A percentile compares a stretch with the other conserved stretches of the same genome.
These are phyloP conservation scores for Cetonia aurata DNA, from an alignment of 2,888 invertebrate species.

Conservation along the genomic window DNA sequence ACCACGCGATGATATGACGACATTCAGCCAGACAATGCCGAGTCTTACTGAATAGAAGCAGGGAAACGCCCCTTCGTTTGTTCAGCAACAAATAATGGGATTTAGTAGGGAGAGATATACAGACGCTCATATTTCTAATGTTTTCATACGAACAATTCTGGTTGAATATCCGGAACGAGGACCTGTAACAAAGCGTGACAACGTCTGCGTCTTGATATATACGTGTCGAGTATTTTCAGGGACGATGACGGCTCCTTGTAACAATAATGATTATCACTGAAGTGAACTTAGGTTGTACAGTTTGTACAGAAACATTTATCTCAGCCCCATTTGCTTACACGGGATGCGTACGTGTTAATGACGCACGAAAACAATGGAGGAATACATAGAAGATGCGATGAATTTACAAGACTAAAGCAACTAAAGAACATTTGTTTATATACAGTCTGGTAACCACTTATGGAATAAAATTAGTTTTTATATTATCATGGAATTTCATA, in stretches of 20 bases:
- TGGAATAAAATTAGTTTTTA: too few species aligned
- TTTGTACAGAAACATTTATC: neutral
- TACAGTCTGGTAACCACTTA: too few species aligned
- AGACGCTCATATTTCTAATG: conserved; percentile 30
- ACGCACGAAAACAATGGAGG: too few species aligned
- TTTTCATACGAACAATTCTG: conserved; percentile 17
- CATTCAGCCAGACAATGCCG: conserved; percentile 17
- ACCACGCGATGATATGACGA: neutral
- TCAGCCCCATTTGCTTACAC: too few species aligned
- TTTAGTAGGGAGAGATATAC: conserved; percentile 22
- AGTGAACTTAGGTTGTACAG: conserved; percentile 5
- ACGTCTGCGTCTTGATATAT: conserved; percentile 3
- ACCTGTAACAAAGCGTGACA: conserved; percentile 5
- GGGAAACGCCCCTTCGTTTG: conserved; percentile 14
- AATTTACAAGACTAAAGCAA: too few species aligned
- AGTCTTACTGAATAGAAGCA: conserved; percentile 12
- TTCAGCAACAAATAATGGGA: conserved; percentile 31
- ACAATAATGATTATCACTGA: conserved; percentile 19
- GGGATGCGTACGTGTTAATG: too few species aligned
- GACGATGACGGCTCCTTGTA: neutral
- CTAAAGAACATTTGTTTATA: too few species aligned
- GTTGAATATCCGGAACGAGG: conserved; percentile 22
- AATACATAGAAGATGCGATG: too few species aligned
- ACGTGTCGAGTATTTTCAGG: conserved; percentile 12
- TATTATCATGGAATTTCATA: too few species aligned